Percentiles rank a stretch among this genome's conserved stretches.
These are phyloP conservation scores for Sialia sialis DNA, from an alignment of 2,113 vertebrate genomes.

Conservation along the genomic window DNA sequence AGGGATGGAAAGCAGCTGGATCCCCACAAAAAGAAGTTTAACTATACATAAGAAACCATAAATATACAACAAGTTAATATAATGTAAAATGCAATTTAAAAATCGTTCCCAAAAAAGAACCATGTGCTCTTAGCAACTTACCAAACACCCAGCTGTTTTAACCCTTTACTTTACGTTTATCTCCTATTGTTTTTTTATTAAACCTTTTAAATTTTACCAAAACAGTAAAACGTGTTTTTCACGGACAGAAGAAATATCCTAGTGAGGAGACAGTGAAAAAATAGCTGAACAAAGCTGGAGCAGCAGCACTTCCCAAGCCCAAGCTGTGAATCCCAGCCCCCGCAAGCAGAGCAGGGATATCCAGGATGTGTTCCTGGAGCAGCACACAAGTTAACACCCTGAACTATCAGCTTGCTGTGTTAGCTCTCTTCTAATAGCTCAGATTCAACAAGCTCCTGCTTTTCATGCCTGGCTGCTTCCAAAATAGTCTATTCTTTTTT, in stretches of 20 bases:
- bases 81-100: no score
- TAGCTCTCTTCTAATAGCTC: not conserved
- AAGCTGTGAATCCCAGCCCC: not conserved
- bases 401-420: not conserved
- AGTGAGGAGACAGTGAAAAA: not conserved
- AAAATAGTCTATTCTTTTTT: not conserved
- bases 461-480: conserved; percentile 3
- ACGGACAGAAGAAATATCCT: not conserved
- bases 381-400: not conserved
- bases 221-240: no score
- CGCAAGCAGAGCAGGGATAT: not conserved
- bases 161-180: no score
- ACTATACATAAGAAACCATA: no score
- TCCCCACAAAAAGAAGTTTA: no score
- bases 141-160: no score
- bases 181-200: no score
- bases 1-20: not conserved
- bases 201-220: no score
- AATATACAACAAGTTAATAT: no score
- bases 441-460: not conserved
- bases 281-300: not conserved
- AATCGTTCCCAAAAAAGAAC: no score
- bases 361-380: not conserved
- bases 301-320: not conserved
- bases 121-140: no score